Conservation (phyloP, 2,113 vertebrate genomes). For the Bujurquina vittata region DNA sequence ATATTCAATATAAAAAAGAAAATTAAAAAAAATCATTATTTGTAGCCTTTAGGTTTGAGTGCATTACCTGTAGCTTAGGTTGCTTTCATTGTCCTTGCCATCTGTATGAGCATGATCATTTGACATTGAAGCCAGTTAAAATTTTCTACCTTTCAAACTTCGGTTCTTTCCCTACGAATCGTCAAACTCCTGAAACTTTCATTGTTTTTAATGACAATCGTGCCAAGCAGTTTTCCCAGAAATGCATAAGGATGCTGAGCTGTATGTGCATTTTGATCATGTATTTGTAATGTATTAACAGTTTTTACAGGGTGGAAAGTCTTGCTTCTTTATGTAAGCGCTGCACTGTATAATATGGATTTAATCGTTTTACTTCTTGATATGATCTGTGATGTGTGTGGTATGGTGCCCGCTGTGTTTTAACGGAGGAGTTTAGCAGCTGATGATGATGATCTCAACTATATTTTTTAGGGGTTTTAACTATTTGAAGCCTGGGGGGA, state of each 20-base stretch:
- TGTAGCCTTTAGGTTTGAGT: conserved; percentile 57
- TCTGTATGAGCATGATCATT: conserved; percentile 22
- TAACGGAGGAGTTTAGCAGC: conserved; percentile 15
- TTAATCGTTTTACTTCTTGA: conserved; percentile 38
- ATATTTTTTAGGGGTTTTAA: neutral
- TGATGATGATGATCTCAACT: neutral
- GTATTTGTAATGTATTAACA: conserved; percentile 57
- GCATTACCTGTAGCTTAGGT: conserved; percentile 35
- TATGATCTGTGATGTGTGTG: conserved; percentile 32
- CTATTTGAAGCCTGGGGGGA: neutral
- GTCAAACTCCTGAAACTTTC: conserved; percentile 28
- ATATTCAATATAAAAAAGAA: neutral
- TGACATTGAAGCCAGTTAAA: conserved; percentile 17
- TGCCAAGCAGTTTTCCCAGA: conserved; percentile 67
- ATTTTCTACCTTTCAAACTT: conserved; percentile 13
- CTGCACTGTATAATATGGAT: conserved; percentile 53
- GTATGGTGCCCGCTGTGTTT: conserved; percentile 55
- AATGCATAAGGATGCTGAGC: conserved; percentile 29
- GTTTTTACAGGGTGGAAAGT: conserved; percentile 58
- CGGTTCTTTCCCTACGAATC: conserved; percentile 6
- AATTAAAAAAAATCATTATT: neutral
- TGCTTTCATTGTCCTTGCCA: conserved; percentile 17
- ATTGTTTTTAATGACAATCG: conserved; percentile 70
- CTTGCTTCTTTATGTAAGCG: conserved; percentile 55
- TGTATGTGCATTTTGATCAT: conserved; percentile 57